A percentile compares a stretch with the other conserved stretches of the same genome.
Evolutionary conservation across 2,888 invertebrate genomes (phyloP).

Genomic region (Trachelus troglodyta): DNA sequence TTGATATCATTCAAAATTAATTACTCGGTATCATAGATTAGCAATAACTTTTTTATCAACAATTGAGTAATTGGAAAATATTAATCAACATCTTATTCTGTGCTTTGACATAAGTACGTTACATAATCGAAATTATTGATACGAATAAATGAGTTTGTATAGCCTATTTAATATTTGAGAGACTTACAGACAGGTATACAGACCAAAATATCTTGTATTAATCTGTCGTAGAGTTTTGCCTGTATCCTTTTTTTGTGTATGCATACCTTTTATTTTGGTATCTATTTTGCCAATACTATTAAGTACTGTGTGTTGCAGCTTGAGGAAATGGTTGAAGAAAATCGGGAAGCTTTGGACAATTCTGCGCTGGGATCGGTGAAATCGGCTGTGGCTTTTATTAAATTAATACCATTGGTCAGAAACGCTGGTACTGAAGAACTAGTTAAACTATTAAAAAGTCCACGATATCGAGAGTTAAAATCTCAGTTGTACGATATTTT

Average conservation of each 20-base stretch:
- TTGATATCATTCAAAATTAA: background rate
- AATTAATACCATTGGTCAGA: slow-evolving; percentile 73
- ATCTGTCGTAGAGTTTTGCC: no score
- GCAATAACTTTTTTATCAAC: no score
- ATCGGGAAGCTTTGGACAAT: slow-evolving; percentile 68
- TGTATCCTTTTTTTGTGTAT: no score
- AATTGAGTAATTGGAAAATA: no score
- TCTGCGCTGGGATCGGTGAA: slow-evolving; percentile 73
- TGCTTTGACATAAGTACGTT: background rate
- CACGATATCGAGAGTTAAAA: slow-evolving; percentile 72
- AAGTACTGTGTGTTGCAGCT: slow-evolving; percentile 63
- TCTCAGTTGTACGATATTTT: slow-evolving; percentile 77
- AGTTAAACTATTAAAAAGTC: slow-evolving; percentile 69
- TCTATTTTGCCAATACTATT: background rate
- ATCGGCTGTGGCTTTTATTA: slow-evolving; percentile 75
- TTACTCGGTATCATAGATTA: no score
- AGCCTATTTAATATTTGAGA: no score
- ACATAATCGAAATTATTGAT: slow-evolving; percentile 41
- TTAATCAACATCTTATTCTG: no score
- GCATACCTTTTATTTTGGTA: no score
- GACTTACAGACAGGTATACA: no score
- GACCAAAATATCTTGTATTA: background rate
- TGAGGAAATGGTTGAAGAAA: slow-evolving; percentile 68
- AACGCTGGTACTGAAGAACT: slow-evolving; percentile 72
- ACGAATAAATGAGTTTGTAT: slow-evolving; percentile 16